Base-by-base conservation (phyloP, 2,888 invertebrate species). In the Synergus japonicus region DNA sequence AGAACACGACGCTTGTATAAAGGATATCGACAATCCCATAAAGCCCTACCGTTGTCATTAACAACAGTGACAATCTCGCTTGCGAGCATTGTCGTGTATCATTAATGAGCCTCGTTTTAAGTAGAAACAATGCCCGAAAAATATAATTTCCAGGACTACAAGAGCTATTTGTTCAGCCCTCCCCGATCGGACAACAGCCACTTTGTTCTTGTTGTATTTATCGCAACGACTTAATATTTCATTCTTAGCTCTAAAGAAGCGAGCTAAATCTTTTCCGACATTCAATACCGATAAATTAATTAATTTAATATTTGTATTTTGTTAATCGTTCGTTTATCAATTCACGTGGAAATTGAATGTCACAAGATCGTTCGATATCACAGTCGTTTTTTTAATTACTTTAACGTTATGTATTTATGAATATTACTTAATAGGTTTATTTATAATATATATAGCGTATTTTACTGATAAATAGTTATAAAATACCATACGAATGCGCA, bases 281-380 rank as follows among this genome's bases (percentile, higher is more conserved):
- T 90, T 90, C 90, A 90, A 91, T 90, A 89, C 86, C 87, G 85
- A 88, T 89, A 88, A 87, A 87, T 88, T 85, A 88, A 87, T 82
- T 84, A 85, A 83, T 87, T 89, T 84, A 88, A 87, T 87, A 86
- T 82, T 88, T 87, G 86, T 87, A 86, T 87, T 86, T 86, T 85
- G 81, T 88, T 87, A 88, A 89, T 89, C 86, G 85, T 88, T 89
- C 86, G 86, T 89, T 89, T 83, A 86, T 89, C 89, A 87, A 88
- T 89, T 90, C 87, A 85, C 89, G 84, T 88, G 88, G 89, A 89
- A 90, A 91, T 91, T 91, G 91, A 92, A 91, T 92, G 92, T 91
- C 90, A 88, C 91, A 91, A 92, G 92, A 92, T 92, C 92, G 92
- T 91, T 92, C 88, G 89, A 90, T 92, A 92, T 92, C 92, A 92